phyloP scores from a whole-genome alignment of 2,113 vertebrate genomes.

The Gila orcuttii region DNA sequence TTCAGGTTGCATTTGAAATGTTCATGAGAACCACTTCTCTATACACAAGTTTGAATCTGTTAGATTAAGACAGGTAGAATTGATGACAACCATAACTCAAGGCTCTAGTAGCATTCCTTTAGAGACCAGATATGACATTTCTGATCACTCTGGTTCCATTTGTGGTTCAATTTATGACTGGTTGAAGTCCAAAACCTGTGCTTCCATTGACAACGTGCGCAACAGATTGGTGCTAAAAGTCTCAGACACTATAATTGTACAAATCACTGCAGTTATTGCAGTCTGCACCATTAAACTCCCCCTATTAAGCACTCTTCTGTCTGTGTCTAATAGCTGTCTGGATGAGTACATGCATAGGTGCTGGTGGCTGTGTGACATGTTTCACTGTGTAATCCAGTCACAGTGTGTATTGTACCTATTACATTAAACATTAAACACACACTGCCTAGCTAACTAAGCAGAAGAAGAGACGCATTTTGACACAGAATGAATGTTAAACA shows the following conservation, averaged over 20 bases:
- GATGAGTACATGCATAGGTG: slow-evolving; percentile 12
- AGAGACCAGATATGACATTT: slow-evolving; percentile 9
- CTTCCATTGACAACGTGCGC: not conserved
- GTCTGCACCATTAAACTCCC: slow-evolving; percentile 26
- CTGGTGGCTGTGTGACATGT: not conserved
- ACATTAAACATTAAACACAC: slow-evolving; percentile 48
- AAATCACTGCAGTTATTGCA: slow-evolving; percentile 27
- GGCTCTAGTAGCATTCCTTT: not conserved
- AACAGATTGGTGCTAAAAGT: slow-evolving; percentile 24
- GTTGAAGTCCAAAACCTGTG: not conserved
- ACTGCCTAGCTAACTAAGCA: slow-evolving; percentile 4
- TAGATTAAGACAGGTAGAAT: not conserved
- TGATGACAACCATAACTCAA: not conserved
- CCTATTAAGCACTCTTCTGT: slow-evolving; percentile 16
- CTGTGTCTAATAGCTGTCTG: slow-evolving; percentile 29
- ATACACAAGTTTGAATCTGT: not conserved
- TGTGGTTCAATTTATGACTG: not conserved
- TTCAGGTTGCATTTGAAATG: not conserved
- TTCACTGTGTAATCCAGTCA: slow-evolving; percentile 27
- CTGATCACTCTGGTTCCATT: not conserved
- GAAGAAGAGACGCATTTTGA: slow-evolving; percentile 1
- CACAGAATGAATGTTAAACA: slow-evolving; percentile 21
- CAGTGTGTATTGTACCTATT: slow-evolving; percentile 21
- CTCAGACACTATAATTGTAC: not conserved
- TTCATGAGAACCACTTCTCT: not conserved